Evolutionary conservation across 2,888 invertebrate genomes (phyloP), one percentile per base, ranked within the genome.

Genomic region (Cepaea hortensis): DNA sequence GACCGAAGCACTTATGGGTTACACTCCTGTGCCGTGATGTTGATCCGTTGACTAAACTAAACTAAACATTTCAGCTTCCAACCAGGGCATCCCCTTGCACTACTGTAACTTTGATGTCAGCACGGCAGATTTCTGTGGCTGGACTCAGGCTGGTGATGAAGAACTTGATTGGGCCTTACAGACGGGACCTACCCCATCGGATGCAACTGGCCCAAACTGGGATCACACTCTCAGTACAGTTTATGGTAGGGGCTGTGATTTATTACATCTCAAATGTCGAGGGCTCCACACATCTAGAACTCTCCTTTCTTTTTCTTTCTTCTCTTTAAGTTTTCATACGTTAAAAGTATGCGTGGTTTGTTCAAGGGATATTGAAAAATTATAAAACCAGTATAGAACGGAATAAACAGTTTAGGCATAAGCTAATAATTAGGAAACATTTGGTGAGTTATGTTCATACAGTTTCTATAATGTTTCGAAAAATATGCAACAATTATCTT

Each of bases 141-240:
- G 87, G 87, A 84, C 80, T 18, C 87, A 84, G 62, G 79, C 82
- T 46, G n/a, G 70, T 20, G 82, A 85, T 46, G 82, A 85, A 20
- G 76, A 85, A 3, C 76, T 85, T 0, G 35, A 90, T 83, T 91
- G 90, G 90, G 87, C 87, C 20, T 81, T 88, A 65, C 85, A 85
- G 76, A 85, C 84, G 62, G 82, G 89, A 5, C 76, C 84, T 48
- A 90, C 91, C 0, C 88, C 88, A 9, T 89, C 90, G 18, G 88
- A 88, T n/a, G 87, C 81, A 73, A 91, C 90, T 0, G 90, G 90
- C 2, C 90, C 90, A 4, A 85, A 86, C 13, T 88, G 84, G 68
- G 90, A 91, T 80, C 90, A 90, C 81, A 91, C 90, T 3, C 87
- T 90, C 85, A 88, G 88, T 50, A 88, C 87, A 4, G 85, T 89